Evolutionary conservation across 2,888 invertebrate genomes (phyloP), one percentile per base, ranked within the genome.

Genomic region (Hydriomena furcata): DNA sequence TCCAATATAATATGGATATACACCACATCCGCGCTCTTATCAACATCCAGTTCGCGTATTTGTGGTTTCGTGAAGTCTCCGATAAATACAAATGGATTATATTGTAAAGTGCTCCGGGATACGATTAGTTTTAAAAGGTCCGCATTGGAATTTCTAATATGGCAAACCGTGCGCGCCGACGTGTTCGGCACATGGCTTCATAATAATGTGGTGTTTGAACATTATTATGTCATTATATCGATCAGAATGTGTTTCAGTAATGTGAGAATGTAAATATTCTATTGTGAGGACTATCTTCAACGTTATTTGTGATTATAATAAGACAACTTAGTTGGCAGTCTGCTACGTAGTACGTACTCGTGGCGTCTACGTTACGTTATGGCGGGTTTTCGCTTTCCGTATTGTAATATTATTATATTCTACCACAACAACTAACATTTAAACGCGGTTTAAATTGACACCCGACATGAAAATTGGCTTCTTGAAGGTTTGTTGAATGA

Each of bases 11-110:
- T 90, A 90, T 90, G 90, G 90, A 88, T 88, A 86, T 85, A 89
- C 82, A 82, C 71, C 82, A 88, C 79, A 88, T 79, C 73, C 84
- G 85, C 82, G 81, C 82, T 76, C 84, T 82, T 77, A 79, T 82
- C 79, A 83, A 80, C 82, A 84, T 79, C 82, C 82, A 84, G 77
- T 89, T 88, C 74, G 79, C 84, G 61, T 88, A 85, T 83, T 78
- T 84, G 84, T 90, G 90, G 89, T 88, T 90, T 70, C 85, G 87
- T 76, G 84, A 87, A 84, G 79, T 89, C 65, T 82, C 82, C 71
- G 89, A 87, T 75, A 89, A 89, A 75, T 84, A 81, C 76, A 88
- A 88, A 90, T 89, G 90, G 90, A 90, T 90, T 90, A 90, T 89
- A 86, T 87, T 90, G 84, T 90, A 84, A 85, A 88, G 87, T 87